Evolutionary conservation across 2,888 invertebrate genomes (phyloP), one percentile per base, ranked within the genome.

Genomic region (Limenitis arthemis): DNA sequence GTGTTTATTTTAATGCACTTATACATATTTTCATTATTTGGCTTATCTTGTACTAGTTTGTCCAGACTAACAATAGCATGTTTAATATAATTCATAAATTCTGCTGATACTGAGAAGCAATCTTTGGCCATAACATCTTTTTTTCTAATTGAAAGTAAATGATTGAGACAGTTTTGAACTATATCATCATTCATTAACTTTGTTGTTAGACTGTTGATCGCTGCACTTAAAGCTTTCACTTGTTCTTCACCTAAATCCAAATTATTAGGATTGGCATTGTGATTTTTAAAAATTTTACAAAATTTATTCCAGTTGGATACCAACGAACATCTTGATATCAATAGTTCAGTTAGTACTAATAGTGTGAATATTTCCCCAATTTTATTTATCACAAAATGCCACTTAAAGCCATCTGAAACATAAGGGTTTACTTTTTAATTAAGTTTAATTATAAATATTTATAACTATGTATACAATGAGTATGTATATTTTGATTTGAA

Each of bases 301-400:
- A 95, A 97, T 31, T 90, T 86, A 48, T 88, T 88, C 95, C 96
- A 97, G 70, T 93, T 93, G 30, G 71, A 66, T 43, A 72, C 54
- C 39, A 85, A 56, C 31, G 77, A 69, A 54, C 78, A 77, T 54
- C 72, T 79, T 32, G 80, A 77, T 65, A 66, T 91, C 80, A 85
- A 61, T 38, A 78, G 65, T 64, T 96, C 96, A 51, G 96, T 79
- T 9, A 89, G 86, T 28, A 92, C 77, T 20, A 93, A 73, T 49
- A 91, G 81, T n/a, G 90, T 81, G 60, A 93, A 88, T 30, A 93
- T 69, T 66, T 91, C 90, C n/a, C 90, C 88, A 62, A 93, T 87
- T 54, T 89, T 87, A 70, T 87, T 88, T 38, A 86, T 79, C 32
- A 86, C 71, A 61, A 76, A 87, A 65, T 85, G 82, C 48, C 86